These are phyloP conservation scores for Sminthurinus aureus DNA, from an alignment of 2,888 invertebrate genomes.

Conservation along the genomic window DNA sequence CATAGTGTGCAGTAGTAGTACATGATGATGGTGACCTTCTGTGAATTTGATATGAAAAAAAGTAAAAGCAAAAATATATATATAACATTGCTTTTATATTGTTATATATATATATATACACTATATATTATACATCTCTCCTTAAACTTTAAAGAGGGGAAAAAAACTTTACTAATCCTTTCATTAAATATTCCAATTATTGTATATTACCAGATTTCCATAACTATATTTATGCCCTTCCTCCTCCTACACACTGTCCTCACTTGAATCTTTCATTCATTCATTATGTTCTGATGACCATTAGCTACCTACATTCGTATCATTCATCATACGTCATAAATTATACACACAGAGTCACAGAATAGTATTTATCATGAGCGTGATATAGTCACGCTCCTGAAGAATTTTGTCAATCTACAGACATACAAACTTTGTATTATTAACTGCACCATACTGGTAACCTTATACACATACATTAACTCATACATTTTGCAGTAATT, in stretches of 20 bases:
- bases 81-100: background rate
- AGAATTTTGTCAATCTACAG: no score
- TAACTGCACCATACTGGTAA: background rate
- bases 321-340: background rate
- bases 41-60: slow-evolving; percentile 22
- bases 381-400: background rate
- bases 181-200: background rate
- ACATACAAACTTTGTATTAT: no score
- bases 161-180: slow-evolving; percentile 4
- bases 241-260: slow-evolving; percentile 15
- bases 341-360: background rate
- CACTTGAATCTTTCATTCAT: background rate
- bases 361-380: background rate
- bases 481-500: no score
- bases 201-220: background rate
- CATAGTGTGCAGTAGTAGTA: background rate
- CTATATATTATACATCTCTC: no score
- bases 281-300: background rate
- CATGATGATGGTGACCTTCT: slow-evolving; percentile 20
- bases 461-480: no score
- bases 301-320: background rate
- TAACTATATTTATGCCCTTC: background rate
- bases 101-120: background rate
- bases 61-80: slow-evolving; percentile 24
- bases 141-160: background rate